Conservation (phyloP, 2,113 vertebrate species). For the Perccottus glenii region DNA sequence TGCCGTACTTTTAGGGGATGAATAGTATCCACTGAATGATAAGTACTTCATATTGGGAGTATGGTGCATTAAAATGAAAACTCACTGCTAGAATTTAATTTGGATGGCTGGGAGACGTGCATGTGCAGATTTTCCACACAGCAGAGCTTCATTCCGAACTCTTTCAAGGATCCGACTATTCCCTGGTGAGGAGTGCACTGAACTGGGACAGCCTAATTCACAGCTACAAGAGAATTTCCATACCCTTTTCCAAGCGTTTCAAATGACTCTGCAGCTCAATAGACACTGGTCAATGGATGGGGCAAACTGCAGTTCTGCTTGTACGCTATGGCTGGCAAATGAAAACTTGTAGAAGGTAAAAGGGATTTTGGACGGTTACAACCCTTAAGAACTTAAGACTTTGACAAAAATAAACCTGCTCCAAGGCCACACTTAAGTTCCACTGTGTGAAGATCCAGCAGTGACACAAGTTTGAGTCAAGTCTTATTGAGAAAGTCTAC, state of each 20-base stretch:
- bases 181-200: background rate
- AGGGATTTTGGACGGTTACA: background rate
- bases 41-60: conserved; percentile 20
- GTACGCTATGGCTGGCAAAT: background rate
- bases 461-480: background rate
- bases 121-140: conserved; percentile 40
- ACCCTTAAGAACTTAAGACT: background rate
- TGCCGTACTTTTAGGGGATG: background rate
- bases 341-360: background rate
- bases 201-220: conserved; percentile 22
- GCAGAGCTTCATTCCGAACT: conserved; percentile 27
- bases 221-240: conserved; percentile 38
- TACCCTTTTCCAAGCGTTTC: background rate
- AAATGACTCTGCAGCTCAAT: conserved; percentile 14
- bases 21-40: conserved; percentile 11
- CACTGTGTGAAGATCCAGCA: background rate
- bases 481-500: too few relatives aligned
- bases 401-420: background rate
- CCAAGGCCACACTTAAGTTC: background rate
- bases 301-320: background rate
- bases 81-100: conserved; percentile 24
- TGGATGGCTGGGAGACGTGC: conserved; percentile 13
- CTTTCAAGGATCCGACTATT: conserved; percentile 20
- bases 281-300: background rate
- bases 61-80: conserved; percentile 32